Base-by-base conservation (phyloP, 2,888 invertebrate species). In the Chaetogeoica ovagalla region DNA sequence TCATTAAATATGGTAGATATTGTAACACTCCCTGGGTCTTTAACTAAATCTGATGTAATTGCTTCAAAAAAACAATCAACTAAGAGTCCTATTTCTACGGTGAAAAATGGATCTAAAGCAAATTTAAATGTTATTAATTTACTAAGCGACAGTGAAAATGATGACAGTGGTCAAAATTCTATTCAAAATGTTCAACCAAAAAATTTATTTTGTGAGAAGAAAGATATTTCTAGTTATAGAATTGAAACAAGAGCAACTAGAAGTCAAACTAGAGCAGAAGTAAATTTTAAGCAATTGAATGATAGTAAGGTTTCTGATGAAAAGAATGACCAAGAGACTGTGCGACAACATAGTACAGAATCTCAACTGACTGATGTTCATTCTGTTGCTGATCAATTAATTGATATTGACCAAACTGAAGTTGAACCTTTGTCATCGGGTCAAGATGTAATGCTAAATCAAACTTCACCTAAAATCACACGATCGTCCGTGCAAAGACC, bases 181-280 rank as follows among this genome's bases (percentile, higher is more conserved):
- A 11, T 21, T 23, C 52, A 55, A n/a, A 55, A 37, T 74, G 52
- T 37, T 59, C 59, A 57, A 17, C n/a, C 57, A 8, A 55, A 37
- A 55, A 75, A 57, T 66, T 55, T 15, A 37, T 63, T 70, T 69
- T 62, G 68, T 19, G 77, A 77, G 1, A 69, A 77, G 39, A 77
- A 77, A 63, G 43, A 69, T 23, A 55, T 19, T 39, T 21, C 11
- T 19, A 23, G 23, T 65, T 8, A 8, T 39, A 60, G 17, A 77
- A 23, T 77, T 13, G 77, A 77, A 70, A 62, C 30, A 19, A 69
- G 77, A 55, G 60, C 77, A 37, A 77, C 77, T 60, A 70, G 77
- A 62, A 77, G 77, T 77, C 77, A 77, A 70, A 77, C 77, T 55
- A 62, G 77, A 69, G 77, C 77, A 19, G 77, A 77, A 55, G 70